Base-by-base conservation (phyloP, 2,797 vertebrate genomes). In the Pampus argenteus region DNA sequence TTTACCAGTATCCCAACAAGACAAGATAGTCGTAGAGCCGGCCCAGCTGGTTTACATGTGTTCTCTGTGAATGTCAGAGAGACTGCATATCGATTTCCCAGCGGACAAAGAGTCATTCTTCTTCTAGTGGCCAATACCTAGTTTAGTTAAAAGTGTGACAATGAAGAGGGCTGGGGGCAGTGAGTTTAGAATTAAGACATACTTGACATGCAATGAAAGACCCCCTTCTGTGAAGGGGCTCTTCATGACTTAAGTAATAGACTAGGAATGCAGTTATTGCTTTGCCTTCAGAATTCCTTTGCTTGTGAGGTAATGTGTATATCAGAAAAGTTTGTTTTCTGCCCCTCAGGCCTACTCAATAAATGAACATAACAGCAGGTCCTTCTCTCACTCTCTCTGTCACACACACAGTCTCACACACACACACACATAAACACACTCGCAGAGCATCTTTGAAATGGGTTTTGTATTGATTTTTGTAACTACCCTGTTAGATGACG, bases 401-500 rank as follows among this genome's bases (percentile, higher is more conserved):
- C 88, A 81, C 86, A 86, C 86, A 86, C 82, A 76, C 79, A 81
- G 56, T 48, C 74, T 66, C 74, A 18, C 74, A 48, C 71, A 49
- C 92, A 94, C 80, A 86, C 88, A 94, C 94, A 95, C 80, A 86
- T 88, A 94, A 94, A 95, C 93, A 85, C 77, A 31, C 85, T 94
- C 93, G 93, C 93, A 82, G 94, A 97, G 96, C 96, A 96, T 99
- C 97, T 98, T 97, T 96, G 97, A 98, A 99, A 99, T 99, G 97
- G 97, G 96, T 98, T 99, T 99, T 98, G 96, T 99, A 99, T 99
- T 99, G 97, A 99, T 99, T 99, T 99, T 97, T 97, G 97, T 98
- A 98, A 98, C 97, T 97, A 97, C 95, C 95, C 97, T 97, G 97
- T 98, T 98, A 98, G 97, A 96, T 98, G 97, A 98, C 96, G 97